Conservation (phyloP, 2,888 invertebrate species). For the Lasioglossum villosulum region DNA sequence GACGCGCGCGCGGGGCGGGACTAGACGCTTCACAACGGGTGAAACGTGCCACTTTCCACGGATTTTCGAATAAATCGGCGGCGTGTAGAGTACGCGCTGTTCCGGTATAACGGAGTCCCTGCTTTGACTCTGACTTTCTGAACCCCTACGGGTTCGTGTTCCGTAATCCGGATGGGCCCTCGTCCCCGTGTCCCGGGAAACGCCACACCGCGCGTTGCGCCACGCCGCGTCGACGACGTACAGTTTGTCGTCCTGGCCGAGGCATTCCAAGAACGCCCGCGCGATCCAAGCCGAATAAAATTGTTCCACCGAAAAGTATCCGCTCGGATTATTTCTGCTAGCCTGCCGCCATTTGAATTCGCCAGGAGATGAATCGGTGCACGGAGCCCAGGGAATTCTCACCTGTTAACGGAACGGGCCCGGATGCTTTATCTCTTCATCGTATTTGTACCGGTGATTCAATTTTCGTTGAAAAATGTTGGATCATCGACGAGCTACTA, state of each 20-base stretch:
- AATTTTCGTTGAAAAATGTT: background rate
- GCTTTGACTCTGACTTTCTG: constrained; percentile 66
- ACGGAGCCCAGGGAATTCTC: background rate
- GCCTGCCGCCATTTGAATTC: background rate
- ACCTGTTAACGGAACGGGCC: background rate
- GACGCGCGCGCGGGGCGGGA: constrained; percentile 51
- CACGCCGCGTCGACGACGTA: background rate
- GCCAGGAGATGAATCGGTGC: background rate
- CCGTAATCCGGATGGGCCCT: constrained; percentile 70
- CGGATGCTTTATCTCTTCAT: background rate
- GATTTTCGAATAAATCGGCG: constrained; percentile 77
- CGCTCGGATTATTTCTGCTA: constrained; percentile 34
- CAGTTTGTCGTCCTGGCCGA: constrained; percentile 51
- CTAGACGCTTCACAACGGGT: constrained; percentile 66
- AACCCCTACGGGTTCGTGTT: constrained; percentile 61
- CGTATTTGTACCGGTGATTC: background rate
- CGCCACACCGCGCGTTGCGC: constrained; percentile 21
- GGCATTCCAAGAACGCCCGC: constrained; percentile 22
- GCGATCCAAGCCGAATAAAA: constrained; percentile 27
- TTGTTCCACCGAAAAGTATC: constrained; percentile 7
- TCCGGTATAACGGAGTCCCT: constrained; percentile 68
- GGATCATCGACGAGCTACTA: too few relatives aligned
- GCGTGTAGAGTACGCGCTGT: constrained; percentile 56
- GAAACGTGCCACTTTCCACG: constrained; percentile 73
- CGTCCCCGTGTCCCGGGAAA: constrained; percentile 54